Conservation (phyloP, 2,797 vertebrate species). For the Natrix natrix region DNA sequence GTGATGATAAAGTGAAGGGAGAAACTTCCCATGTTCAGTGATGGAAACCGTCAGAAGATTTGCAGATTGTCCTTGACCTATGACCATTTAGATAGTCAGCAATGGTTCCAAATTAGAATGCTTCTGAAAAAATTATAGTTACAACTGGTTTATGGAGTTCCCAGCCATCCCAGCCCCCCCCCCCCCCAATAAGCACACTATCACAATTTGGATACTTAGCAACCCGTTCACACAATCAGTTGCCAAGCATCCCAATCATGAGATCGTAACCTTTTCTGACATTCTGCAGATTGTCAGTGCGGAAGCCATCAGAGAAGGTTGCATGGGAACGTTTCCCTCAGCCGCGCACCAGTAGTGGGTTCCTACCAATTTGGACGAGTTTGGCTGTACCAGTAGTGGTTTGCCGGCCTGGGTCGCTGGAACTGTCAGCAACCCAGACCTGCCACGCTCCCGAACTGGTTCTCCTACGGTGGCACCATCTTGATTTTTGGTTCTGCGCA, state of each 20-base stretch:
- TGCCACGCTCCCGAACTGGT: no score
- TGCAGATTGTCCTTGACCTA: background rate
- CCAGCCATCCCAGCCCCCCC: background rate
- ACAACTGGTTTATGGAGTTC: background rate
- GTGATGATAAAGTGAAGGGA: background rate
- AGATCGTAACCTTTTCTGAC: background rate
- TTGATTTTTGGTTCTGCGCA: no score
- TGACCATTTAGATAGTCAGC: background rate
- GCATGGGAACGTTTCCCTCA: background rate
- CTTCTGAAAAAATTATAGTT: background rate
- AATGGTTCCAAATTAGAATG: background rate
- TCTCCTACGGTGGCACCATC: no score
- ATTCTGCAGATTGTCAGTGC: background rate
- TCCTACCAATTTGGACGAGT: no score
- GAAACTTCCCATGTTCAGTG: background rate
- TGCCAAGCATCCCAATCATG: background rate
- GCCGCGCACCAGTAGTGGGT: no score
- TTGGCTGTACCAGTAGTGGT: no score
- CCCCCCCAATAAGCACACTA: background rate
- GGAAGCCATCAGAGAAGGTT: background rate
- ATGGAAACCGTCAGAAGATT: background rate
- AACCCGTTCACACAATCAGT: background rate
- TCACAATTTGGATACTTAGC: background rate
- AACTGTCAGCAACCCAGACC: no score
- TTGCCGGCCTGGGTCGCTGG: no score